phyloP scores from a whole-genome alignment of 2,113 vertebrate genomes.

The Ptyas mucosa region DNA sequence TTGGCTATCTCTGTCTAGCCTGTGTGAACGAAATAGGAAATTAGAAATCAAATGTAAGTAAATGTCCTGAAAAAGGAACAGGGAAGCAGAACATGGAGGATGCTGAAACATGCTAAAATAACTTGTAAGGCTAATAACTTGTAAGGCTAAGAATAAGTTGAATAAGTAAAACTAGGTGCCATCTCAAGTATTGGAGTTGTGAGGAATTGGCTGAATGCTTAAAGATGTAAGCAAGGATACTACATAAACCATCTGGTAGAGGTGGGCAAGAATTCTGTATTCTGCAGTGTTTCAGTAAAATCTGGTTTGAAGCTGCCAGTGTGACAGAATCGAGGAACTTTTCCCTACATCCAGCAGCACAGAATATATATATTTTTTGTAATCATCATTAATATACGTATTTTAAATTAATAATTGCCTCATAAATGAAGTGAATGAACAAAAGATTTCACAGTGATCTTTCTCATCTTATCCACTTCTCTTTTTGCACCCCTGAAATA shows the following conservation, averaged over 20 bases:
- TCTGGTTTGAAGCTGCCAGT: background rate
- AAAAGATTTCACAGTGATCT: background rate
- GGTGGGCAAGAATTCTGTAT: background rate
- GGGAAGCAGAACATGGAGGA: background rate
- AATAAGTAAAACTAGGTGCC: background rate
- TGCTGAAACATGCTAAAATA: background rate
- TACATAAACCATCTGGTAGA: background rate
- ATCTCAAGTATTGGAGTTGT: background rate
- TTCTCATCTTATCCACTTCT: background rate
- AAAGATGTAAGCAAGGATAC: background rate
- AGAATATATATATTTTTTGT: background rate
- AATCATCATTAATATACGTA: slow-evolving; percentile 22
- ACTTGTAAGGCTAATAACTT: background rate
- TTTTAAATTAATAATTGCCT: slow-evolving; percentile 31
- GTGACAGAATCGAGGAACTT: background rate
- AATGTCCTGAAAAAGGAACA: background rate
- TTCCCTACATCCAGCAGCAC: background rate
- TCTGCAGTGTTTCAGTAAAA: background rate
- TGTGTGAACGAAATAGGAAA: too few species aligned
- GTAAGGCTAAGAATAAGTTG: background rate
- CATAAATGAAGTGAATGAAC: slow-evolving; percentile 1
- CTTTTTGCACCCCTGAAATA: background rate
- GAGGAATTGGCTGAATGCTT: background rate
- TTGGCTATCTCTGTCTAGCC: too few species aligned
- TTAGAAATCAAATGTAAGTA: too few species aligned